These are phyloP conservation scores for Harpagifer antarcticus DNA, from an alignment of 2,797 vertebrate species.

Conservation along the genomic window DNA sequence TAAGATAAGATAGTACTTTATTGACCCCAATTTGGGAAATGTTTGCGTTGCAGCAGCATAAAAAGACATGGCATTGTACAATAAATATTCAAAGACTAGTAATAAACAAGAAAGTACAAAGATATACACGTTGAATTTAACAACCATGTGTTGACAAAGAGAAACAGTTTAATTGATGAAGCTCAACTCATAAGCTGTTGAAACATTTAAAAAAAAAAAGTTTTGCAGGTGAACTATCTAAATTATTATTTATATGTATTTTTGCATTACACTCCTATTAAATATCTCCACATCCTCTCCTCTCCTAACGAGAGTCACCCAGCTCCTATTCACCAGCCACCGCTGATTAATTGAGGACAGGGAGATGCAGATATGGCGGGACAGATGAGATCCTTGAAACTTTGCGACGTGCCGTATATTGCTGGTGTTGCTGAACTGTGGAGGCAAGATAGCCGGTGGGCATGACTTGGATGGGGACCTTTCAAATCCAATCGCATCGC, in stretches of 20 bases:
- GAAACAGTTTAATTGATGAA: too few species aligned
- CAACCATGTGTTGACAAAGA: too few species aligned
- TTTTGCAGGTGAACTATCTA: too few species aligned
- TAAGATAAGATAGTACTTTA: too few species aligned
- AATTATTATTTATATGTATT: background rate
- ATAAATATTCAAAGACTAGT: too few species aligned
- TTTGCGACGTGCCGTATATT: conserved; percentile 51
- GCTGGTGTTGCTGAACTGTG: conserved; percentile 80
- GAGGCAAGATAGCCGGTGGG: conserved; percentile 80
- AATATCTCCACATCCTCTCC: conserved; percentile 36
- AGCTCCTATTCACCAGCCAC: conserved; percentile 43
- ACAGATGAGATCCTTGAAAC: conserved; percentile 73
- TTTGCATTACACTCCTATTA: conserved; percentile 18
- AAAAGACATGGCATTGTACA: too few species aligned
- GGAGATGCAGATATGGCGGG: conserved; percentile 66
- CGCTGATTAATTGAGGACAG: conserved; percentile 67
- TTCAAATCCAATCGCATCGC: conserved; percentile 84
- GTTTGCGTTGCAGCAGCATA: too few species aligned
- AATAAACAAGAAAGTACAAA: too few species aligned
- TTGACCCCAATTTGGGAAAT: too few species aligned
- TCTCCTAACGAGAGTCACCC: conserved; percentile 31
- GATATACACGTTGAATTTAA: too few species aligned
- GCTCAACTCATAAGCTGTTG: too few species aligned
- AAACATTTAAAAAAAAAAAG: too few species aligned
- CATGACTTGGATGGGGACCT: conserved; percentile 82